A percentile compares a stretch with the other conserved stretches of the same genome.
Evolutionary conservation across 2,797 vertebrate genomes (phyloP).

Genomic region (Tadarida brasiliensis): DNA sequence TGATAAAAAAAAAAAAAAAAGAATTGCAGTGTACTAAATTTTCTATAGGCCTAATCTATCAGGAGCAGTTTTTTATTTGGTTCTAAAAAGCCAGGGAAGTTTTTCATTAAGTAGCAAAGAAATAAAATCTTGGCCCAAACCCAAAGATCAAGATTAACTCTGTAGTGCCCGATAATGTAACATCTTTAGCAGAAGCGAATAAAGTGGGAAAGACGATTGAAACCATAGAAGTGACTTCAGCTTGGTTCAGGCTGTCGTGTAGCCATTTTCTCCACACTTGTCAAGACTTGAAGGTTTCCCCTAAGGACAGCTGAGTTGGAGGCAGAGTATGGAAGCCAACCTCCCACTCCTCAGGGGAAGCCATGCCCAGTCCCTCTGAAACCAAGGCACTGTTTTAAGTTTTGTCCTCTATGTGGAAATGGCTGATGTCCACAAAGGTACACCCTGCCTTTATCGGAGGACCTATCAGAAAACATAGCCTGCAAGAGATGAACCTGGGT

Average conservation of each 20-base stretch:
- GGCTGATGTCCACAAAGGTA: background rate
- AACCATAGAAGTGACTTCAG: background rate
- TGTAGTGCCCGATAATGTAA: background rate
- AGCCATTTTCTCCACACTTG: background rate
- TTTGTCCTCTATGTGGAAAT: background rate
- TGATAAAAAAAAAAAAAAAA: slow-evolving; percentile 49
- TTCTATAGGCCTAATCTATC: slow-evolving; percentile 32
- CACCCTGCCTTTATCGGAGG: background rate
- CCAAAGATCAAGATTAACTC: slow-evolving; percentile 16
- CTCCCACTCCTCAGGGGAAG: no score
- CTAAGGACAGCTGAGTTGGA: background rate
- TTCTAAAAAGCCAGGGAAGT: background rate
- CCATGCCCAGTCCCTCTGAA: background rate
- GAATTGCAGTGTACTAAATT: slow-evolving; percentile 38
- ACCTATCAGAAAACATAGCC: background rate
- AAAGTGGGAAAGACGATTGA: background rate
- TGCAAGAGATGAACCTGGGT: background rate
- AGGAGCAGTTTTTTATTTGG: background rate
- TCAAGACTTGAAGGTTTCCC: background rate
- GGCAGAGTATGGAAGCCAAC: background rate
- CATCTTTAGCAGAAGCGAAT: background rate
- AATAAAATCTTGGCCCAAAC: background rate
- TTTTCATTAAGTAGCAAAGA: slow-evolving; percentile 44
- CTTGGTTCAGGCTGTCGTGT: background rate
- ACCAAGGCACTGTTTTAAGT: background rate